phyloP scores from a whole-genome alignment of 2,113 vertebrate species.

The Empidonax traillii region DNA sequence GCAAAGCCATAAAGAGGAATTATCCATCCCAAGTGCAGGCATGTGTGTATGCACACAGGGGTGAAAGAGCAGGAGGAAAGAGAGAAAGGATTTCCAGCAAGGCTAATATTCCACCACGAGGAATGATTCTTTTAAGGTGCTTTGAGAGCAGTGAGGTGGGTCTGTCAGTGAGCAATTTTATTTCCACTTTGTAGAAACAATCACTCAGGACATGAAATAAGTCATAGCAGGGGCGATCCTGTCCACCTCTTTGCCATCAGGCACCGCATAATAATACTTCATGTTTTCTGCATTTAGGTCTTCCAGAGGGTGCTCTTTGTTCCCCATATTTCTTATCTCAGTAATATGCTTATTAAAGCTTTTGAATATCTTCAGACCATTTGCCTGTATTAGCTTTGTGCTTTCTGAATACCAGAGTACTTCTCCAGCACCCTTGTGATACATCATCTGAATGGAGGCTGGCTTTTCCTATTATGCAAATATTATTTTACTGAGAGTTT shows the following conservation, averaged over 20 bases:
- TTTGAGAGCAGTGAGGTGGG: not conserved
- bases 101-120: not conserved
- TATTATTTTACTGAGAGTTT: not conserved
- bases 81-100: not conserved
- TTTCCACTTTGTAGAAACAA: not conserved
- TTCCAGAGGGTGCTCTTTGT: not conserved
- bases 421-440: not conserved
- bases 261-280: not conserved
- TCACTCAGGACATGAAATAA: not conserved
- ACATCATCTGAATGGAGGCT: not conserved
- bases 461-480: not conserved
- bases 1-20: not conserved
- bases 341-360: not conserved
- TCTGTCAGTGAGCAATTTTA: not conserved
- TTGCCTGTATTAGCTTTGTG: not conserved
- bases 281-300: not conserved
- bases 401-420: not conserved
- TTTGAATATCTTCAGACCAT: not conserved
- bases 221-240: not conserved
- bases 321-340: not conserved
- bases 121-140: not conserved
- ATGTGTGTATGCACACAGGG: not conserved
- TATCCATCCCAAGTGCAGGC: not conserved
- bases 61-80: not conserved
- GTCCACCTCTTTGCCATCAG: not conserved